Conservation (phyloP, 2,888 invertebrate genomes). For the Drosophila meridiana region DNA sequence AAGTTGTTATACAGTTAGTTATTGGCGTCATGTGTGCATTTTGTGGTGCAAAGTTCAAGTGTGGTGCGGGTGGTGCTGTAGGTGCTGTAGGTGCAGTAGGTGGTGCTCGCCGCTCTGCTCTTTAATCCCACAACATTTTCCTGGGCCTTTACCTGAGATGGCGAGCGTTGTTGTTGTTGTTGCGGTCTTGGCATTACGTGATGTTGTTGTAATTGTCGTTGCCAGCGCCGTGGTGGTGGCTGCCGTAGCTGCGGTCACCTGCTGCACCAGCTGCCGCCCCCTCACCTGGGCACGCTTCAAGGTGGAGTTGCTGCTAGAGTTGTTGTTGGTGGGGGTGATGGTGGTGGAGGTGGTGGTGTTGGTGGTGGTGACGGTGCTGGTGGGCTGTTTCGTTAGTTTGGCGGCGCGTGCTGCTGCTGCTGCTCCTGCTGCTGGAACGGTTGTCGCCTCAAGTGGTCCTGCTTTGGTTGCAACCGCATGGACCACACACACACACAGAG, state of each 20-base stretch:
- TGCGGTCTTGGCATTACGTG: constrained; percentile 74
- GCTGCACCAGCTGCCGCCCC: constrained; percentile 29
- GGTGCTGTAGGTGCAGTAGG: background rate
- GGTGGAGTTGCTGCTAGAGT: constrained; percentile 56
- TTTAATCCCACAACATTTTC: constrained; percentile 31
- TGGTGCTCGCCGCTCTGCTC: constrained; percentile 9
- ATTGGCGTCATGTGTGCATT: constrained; percentile 58
- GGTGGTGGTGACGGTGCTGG: constrained; percentile 51
- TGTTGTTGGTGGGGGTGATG: constrained; percentile 37
- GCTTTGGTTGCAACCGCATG: constrained; percentile 73
- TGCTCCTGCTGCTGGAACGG: constrained; percentile 63
- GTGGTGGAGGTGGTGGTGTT: constrained; percentile 52
- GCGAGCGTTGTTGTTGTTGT: constrained; percentile 75
- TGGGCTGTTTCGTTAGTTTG: constrained; percentile 76
- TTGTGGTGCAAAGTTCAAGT: constrained; percentile 66
- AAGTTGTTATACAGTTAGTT: constrained; percentile 37
- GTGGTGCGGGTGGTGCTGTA: constrained; percentile 11
- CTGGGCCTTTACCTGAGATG: constrained; percentile 69
- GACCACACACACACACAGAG: constrained; percentile 41
- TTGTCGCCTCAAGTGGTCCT: constrained; percentile 82
- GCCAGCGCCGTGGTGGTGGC: constrained; percentile 71
- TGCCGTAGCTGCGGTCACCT: constrained; percentile 73
- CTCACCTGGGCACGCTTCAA: constrained; percentile 57
- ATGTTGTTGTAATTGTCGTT: constrained; percentile 74
- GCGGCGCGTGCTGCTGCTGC: constrained; percentile 57